A percentile compares a stretch with the other conserved stretches of the same genome.
phyloP scores from a whole-genome alignment of 37 sponge, comb jelly and placozoan genomes.

The Bolinopsis microptera region DNA sequence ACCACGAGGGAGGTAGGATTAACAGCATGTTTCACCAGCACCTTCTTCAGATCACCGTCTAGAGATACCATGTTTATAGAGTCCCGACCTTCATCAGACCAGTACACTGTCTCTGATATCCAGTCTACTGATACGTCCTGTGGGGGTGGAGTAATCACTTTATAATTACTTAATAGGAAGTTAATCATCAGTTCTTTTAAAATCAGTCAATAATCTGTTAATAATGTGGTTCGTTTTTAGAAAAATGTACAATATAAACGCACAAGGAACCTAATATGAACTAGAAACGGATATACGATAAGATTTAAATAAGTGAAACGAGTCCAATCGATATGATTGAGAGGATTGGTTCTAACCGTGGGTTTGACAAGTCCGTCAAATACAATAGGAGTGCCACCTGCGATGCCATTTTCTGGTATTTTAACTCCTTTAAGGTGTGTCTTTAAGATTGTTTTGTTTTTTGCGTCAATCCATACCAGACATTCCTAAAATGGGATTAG shows the following conservation, averaged over 20 bases:
- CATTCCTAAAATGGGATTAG: background rate
- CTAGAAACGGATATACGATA: no score
- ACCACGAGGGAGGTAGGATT: constrained; percentile 12
- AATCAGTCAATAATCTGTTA: no score
- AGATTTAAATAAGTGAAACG: no score
- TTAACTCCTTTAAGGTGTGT: background rate
- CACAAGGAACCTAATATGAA: no score
- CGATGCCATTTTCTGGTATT: background rate
- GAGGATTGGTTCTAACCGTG: no score
- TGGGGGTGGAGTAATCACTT: background rate
- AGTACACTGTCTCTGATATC: constrained; percentile 5
- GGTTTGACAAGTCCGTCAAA: background rate
- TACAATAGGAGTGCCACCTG: background rate
- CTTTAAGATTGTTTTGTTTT: background rate
- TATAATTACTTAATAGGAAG: background rate
- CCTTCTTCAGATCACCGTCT: background rate
- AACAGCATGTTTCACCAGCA: background rate
- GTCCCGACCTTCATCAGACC: background rate
- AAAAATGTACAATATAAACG: no score
- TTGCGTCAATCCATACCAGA: constrained; percentile 27
- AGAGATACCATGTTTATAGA: constrained; percentile 5
- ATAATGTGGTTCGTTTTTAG: no score
- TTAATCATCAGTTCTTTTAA: no score
- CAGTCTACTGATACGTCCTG: constrained; percentile 50
- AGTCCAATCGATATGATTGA: no score